These are phyloP conservation scores for Bicyclus anynana DNA, from an alignment of 1,140 invertebrate species.

Conservation along the genomic window DNA sequence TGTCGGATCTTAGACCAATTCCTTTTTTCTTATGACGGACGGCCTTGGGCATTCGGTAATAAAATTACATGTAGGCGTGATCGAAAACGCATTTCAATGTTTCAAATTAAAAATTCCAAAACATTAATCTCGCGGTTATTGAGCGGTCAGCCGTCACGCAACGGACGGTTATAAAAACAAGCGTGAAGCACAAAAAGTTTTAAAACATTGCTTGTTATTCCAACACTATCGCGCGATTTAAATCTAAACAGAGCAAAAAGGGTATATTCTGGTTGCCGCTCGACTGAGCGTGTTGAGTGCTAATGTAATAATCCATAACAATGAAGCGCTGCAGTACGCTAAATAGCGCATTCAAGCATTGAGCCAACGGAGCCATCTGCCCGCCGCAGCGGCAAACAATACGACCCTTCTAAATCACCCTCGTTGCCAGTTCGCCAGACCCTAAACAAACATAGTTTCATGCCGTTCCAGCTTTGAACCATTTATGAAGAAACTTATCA, in stretches of 20 bases:
- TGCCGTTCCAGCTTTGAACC: slow-evolving; percentile 40
- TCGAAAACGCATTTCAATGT: slow-evolving; percentile 12
- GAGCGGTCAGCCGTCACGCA: slow-evolving; percentile 46
- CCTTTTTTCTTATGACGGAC: too few species aligned
- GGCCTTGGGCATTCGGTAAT: slow-evolving; percentile 22
- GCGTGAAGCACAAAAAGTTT: slow-evolving; percentile 18
- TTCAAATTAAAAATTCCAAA: slow-evolving; percentile 17
- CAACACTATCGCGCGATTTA: slow-evolving; percentile 35
- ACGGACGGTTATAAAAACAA: slow-evolving; percentile 31
- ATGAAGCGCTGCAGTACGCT: slow-evolving; percentile 66
- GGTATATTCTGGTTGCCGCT: slow-evolving; percentile 56
- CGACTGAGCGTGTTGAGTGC: slow-evolving; percentile 70
- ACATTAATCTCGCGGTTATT: slow-evolving; percentile 31
- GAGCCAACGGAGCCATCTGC: slow-evolving; percentile 63
- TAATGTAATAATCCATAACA: slow-evolving; percentile 76
- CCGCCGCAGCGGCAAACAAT: slow-evolving; percentile 60
- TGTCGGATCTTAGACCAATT: too few species aligned
- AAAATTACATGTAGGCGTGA: slow-evolving; percentile 23
- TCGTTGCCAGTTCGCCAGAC: slow-evolving; percentile 56
- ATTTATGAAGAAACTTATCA: slow-evolving; percentile 40
- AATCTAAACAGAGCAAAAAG: slow-evolving; percentile 44
- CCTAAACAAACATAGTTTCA: slow-evolving; percentile 67
- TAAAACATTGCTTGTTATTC: slow-evolving; percentile 51
- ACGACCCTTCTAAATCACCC: slow-evolving; percentile 64
- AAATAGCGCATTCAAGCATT: slow-evolving; percentile 71